These are phyloP conservation scores for Lomographa bimaculata DNA, from an alignment of 2,888 invertebrate genomes.

Conservation along the genomic window DNA sequence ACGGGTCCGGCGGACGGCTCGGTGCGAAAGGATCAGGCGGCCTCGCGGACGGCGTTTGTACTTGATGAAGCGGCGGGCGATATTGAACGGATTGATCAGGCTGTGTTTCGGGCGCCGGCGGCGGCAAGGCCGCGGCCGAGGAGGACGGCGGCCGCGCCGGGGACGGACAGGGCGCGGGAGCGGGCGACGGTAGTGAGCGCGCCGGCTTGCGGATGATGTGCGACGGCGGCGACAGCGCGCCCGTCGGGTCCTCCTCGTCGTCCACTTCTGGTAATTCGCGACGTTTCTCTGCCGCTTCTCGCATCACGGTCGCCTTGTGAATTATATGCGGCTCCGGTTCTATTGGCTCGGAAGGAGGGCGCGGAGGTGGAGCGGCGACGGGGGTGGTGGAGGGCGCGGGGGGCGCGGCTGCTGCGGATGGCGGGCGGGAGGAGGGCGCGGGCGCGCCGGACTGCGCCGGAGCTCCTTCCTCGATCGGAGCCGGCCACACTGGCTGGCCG, in stretches of 20 bases:
- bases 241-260: conserved; percentile 67
- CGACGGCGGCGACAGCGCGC: conserved; percentile 73
- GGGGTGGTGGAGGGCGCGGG: conserved; percentile 56
- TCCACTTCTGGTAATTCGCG: conserved; percentile 72
- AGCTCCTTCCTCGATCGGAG: conserved; percentile 65
- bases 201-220: conserved; percentile 76
- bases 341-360: conserved; percentile 74
- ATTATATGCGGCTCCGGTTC: conserved; percentile 82
- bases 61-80: conserved; percentile 56
- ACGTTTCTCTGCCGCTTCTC: conserved; percentile 76
- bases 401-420: conserved; percentile 77
- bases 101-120: conserved; percentile 52
- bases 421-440: conserved; percentile 72
- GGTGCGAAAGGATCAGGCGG: conserved; percentile 65
- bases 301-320: conserved; percentile 80
- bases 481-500: conserved; percentile 65
- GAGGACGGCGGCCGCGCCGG: conserved; percentile 65
- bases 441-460: conserved; percentile 73
- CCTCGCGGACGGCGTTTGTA: conserved; percentile 63
- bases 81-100: conserved; percentile 53
- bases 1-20: conserved; percentile 68
- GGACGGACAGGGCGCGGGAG: conserved; percentile 63
- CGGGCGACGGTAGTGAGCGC: conserved; percentile 64
- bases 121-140: conserved; percentile 48
- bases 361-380: conserved; percentile 64